Evolutionary conservation across 2,888 invertebrate species (phyloP).

Genomic region (Eristalis arbustorum): DNA sequence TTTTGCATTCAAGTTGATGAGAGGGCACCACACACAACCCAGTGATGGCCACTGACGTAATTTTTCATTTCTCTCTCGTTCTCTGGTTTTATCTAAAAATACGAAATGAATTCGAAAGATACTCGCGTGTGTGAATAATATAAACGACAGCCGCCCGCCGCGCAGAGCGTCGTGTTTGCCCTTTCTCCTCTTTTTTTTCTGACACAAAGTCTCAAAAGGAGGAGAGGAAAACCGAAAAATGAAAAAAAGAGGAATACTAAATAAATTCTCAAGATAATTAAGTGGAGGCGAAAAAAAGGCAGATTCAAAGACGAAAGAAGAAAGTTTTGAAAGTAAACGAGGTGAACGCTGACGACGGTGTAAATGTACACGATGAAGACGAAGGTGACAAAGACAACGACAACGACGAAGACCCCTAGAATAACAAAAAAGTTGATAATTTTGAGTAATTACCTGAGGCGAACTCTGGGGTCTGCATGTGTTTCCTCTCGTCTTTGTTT

Average conservation of each 20-base stretch:
- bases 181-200: conserved; percentile 13
- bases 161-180: conserved; percentile 1
- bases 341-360: not conserved
- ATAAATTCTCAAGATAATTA: conserved; percentile 37
- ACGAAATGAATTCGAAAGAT: conserved; percentile 9
- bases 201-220: not conserved
- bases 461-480: not conserved
- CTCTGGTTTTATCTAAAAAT: conserved; percentile 37
- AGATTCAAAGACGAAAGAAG: conserved; percentile 34
- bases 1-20: not conserved
- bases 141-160: conserved; percentile 20
- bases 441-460: conserved; percentile 30
- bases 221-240: not conserved
- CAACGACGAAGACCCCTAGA: not conserved
- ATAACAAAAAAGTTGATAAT: conserved; percentile 3
- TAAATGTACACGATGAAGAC: not conserved
- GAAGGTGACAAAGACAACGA: not conserved
- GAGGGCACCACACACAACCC: not conserved
- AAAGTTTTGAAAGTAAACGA: conserved; percentile 32
- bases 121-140: conserved; percentile 46
- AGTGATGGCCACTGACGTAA: conserved; percentile 39
- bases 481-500: not conserved
- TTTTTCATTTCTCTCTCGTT: conserved; percentile 4
- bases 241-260: not conserved
- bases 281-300: conserved; percentile 36